Evolutionary conservation across 2,113 vertebrate species (phyloP).

Genomic region (Halichoerus grypus): DNA sequence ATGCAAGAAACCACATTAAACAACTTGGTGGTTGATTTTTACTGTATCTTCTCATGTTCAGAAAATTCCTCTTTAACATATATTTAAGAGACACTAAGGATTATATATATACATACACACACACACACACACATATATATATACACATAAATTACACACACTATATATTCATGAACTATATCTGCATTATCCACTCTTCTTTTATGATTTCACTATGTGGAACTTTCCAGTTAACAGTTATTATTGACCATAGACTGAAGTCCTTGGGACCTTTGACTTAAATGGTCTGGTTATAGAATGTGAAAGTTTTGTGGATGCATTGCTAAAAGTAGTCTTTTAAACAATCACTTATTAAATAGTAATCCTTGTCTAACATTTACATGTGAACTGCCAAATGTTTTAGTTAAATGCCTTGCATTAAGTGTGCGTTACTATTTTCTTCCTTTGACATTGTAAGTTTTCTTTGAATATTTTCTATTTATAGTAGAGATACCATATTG

Average conservation of each 20-base stretch:
- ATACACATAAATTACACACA: not conserved
- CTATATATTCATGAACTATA: not conserved
- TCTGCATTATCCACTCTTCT: not conserved
- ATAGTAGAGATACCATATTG: not conserved
- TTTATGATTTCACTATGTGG: not conserved
- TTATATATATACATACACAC: not conserved
- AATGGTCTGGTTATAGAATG: not conserved
- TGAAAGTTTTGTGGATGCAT: not conserved
- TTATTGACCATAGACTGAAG: not conserved
- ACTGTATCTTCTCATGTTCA: not conserved
- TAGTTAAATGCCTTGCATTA: not conserved
- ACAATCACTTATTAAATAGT: not conserved
- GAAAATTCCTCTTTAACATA: not conserved
- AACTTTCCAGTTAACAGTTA: not conserved
- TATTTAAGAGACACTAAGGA: not conserved
- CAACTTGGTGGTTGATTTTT: not conserved
- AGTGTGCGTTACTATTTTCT: not conserved
- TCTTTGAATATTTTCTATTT: constrained; percentile 10
- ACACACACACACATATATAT: not conserved
- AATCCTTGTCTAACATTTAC: not conserved
- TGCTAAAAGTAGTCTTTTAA: not conserved
- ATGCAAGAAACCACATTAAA: not conserved
- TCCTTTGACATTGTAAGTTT: not conserved
- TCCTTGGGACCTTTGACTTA: not conserved
- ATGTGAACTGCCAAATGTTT: not conserved